Evolutionary conservation across 2,113 vertebrate genomes (phyloP).

Genomic region (Chloropsis cyanopogon): DNA sequence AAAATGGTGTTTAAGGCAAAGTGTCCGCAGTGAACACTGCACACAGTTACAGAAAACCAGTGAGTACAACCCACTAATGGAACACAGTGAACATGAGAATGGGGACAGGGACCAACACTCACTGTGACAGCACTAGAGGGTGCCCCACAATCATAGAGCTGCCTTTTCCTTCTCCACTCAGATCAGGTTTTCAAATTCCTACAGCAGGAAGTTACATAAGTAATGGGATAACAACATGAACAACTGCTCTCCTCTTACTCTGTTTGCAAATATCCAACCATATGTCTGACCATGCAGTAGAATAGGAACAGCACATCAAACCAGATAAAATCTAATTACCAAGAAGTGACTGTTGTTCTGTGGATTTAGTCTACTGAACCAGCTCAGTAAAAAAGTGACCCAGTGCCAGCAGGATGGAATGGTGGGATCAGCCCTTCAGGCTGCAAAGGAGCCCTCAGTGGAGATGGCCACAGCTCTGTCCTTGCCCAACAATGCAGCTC

Average conservation of each 20-base stretch:
- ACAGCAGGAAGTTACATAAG: background rate
- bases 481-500: background rate
- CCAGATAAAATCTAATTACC: background rate
- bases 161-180: background rate
- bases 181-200: background rate
- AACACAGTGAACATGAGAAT: background rate
- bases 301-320: background rate
- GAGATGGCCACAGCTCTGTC: background rate
- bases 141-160: background rate
- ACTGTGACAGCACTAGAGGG: conserved; percentile 54
- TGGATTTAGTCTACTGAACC: background rate
- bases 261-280: background rate
- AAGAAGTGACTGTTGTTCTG: background rate
- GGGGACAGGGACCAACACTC: background rate
- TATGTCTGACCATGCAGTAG: rapidly evolving
- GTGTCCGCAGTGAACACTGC: background rate
- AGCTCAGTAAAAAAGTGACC: background rate
- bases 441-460: background rate
- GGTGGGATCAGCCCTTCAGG: background rate
- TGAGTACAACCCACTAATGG: background rate
- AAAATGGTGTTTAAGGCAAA: background rate
- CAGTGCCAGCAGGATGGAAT: background rate
- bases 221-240: background rate
- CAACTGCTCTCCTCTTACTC: background rate
- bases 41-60: background rate